A percentile compares a stretch with the other conserved stretches of the same genome.
These are phyloP conservation scores for Amblyopsis rosae DNA, from an alignment of 2,113 vertebrate genomes.

Conservation along the genomic window DNA sequence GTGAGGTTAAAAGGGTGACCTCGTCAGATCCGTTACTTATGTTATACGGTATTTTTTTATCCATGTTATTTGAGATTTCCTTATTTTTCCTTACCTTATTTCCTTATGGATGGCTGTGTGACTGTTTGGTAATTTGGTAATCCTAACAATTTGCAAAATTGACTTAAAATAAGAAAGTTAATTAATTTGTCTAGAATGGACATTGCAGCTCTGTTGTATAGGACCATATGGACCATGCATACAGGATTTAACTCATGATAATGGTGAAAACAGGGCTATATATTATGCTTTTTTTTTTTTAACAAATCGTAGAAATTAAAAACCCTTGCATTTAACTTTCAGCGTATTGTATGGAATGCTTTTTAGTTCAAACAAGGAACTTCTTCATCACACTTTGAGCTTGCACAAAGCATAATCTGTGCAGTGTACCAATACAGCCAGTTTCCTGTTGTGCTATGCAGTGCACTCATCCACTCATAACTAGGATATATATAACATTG, in stretches of 20 bases:
- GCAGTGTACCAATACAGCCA: background rate
- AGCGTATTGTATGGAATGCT: slow-evolving; percentile 5
- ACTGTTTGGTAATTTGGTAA: slow-evolving; percentile 51
- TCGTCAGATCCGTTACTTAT: slow-evolving; percentile 42
- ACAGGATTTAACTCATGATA: background rate
- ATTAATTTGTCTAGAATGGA: slow-evolving; percentile 18
- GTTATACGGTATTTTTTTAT: slow-evolving; percentile 46
- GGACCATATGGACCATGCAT: background rate
- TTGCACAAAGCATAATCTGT: slow-evolving; percentile 18
- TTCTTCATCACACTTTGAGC: slow-evolving; percentile 35
- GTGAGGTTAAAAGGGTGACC: slow-evolving; percentile 34
- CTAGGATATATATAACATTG: slow-evolving; percentile 27
- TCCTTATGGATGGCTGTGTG: background rate
- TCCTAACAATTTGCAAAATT: slow-evolving; percentile 27
- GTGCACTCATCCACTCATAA: slow-evolving; percentile 15
- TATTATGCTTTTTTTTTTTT: slow-evolving; percentile 7
- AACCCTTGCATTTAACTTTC: background rate
- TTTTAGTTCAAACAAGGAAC: slow-evolving; percentile 25
- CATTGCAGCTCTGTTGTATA: slow-evolving; percentile 7
- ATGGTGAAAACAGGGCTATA: background rate
- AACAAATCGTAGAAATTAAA: slow-evolving; percentile 18
- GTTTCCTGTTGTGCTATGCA: slow-evolving; percentile 19
- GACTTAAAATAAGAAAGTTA: slow-evolving; percentile 27
- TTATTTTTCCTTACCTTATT: too few relatives aligned
- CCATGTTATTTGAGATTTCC: slow-evolving; percentile 44